phyloP scores from a whole-genome alignment of 2,888 invertebrate species.

The Hedychridium roseum region DNA sequence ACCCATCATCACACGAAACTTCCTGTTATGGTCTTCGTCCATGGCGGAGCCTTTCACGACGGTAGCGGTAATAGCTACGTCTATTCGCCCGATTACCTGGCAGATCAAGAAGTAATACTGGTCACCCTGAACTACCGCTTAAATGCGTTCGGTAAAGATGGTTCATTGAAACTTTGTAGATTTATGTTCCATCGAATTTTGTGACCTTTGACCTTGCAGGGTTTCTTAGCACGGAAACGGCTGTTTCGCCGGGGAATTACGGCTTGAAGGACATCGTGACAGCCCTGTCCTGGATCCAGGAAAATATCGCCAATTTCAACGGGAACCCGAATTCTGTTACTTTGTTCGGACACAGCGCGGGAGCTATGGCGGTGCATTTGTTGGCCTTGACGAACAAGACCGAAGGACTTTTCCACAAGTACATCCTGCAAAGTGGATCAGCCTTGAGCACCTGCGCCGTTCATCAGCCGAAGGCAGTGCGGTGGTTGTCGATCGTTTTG shows the following conservation, averaged over 20 bases:
- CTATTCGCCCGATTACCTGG: slow-evolving; percentile 46
- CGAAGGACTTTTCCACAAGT: slow-evolving; percentile 50
- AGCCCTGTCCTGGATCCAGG: slow-evolving; percentile 51
- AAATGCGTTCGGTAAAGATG: slow-evolving; percentile 49
- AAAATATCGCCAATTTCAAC: slow-evolving; percentile 48
- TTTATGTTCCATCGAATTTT: too few species aligned
- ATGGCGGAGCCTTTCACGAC: slow-evolving; percentile 42
- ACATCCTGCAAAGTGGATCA: slow-evolving; percentile 48
- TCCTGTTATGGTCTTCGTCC: slow-evolving; percentile 50
- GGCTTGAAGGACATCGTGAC: slow-evolving; percentile 51
- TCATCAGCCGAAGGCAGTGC: slow-evolving; percentile 27
- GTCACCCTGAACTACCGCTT: slow-evolving; percentile 56
- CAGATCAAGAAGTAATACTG: slow-evolving; percentile 50
- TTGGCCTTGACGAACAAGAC: slow-evolving; percentile 47
- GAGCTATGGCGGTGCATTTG: slow-evolving; percentile 39
- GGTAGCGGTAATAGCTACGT: slow-evolving; percentile 43
- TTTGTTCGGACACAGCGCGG: slow-evolving; percentile 48
- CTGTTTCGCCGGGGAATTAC: slow-evolving; percentile 51
- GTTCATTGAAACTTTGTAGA: slow-evolving; percentile 5
- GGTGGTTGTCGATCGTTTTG: slow-evolving; percentile 33
- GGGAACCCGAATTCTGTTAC: slow-evolving; percentile 51
- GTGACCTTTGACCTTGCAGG: too few species aligned
- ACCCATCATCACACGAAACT: slow-evolving; percentile 23
- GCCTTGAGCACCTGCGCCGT: slow-evolving; percentile 32
- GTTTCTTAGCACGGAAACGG: slow-evolving; percentile 51